Percentiles rank a stretch among this genome's conserved stretches.
These are phyloP conservation scores for Archivesica marissinica DNA, from an alignment of 1,140 invertebrate genomes.

Conservation along the genomic window DNA sequence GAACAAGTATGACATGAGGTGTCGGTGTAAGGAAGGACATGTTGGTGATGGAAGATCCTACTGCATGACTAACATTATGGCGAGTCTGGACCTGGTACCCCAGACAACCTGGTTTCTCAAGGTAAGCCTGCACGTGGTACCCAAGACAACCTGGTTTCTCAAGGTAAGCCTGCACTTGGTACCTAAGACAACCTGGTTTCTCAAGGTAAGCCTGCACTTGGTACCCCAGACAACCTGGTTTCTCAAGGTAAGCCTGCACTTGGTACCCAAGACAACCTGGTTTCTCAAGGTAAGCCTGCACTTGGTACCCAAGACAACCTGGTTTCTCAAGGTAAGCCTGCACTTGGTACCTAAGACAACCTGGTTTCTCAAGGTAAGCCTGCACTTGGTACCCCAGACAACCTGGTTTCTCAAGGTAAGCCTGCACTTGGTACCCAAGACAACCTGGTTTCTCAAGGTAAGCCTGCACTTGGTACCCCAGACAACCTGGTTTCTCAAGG, in stretches of 20 bases:
- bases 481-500: no score
- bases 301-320: no score
- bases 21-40: slow-evolving; percentile 2
- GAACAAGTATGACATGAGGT: not conserved
- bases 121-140: slow-evolving; percentile 11
- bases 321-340: no score
- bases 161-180: not conserved
- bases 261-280: no score
- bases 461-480: no score
- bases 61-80: slow-evolving; percentile 21
- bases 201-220: not conserved
- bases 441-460: no score
- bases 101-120: slow-evolving; percentile 5
- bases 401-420: no score
- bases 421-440: no score
- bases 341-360: no score
- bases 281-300: not conserved
- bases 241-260: not conserved
- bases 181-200: not conserved
- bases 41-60: slow-evolving; percentile 38
- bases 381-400: no score
- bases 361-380: no score
- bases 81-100: not conserved
- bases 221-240: not conserved
- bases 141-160: no score